Evolutionary conservation across 2,113 vertebrate genomes (phyloP).

Genomic region (Tamias sibiricus): DNA sequence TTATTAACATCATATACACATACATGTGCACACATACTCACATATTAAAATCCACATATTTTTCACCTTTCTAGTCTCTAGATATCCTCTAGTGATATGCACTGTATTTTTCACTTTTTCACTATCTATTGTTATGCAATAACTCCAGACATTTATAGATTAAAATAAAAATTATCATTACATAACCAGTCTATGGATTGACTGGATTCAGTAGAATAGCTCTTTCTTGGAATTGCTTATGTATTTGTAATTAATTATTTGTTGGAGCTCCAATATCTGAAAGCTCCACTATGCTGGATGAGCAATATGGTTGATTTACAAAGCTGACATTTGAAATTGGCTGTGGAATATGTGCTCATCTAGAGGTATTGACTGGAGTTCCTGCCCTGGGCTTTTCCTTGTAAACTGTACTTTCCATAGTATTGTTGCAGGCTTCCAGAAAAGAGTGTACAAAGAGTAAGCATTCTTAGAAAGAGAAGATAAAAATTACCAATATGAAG

Average conservation of each 20-base stretch:
- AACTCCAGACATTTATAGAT: too few species aligned
- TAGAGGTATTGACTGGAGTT: not conserved
- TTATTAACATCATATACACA: not conserved
- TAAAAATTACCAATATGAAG: not conserved
- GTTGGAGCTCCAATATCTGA: not conserved
- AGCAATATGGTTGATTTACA: not conserved
- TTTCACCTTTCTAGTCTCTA: too few species aligned
- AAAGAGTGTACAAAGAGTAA: not conserved
- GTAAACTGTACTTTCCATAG: not conserved
- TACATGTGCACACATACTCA: not conserved
- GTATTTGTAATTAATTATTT: not conserved
- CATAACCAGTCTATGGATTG: not conserved
- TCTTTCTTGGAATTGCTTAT: not conserved
- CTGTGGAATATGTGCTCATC: not conserved
- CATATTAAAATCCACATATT: too few species aligned
- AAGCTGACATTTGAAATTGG: not conserved
- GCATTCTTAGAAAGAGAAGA: not conserved
- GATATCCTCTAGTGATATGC: too few species aligned
- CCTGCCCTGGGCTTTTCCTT: not conserved
- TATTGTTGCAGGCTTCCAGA: not conserved
- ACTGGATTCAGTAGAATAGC: not conserved
- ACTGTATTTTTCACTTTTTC: too few species aligned
- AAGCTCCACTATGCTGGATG: not conserved
- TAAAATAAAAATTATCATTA: too few species aligned
- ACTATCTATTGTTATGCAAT: too few species aligned